These are phyloP conservation scores for Melitaea cinxia DNA, from an alignment of 1,140 invertebrate genomes.

Conservation along the genomic window DNA sequence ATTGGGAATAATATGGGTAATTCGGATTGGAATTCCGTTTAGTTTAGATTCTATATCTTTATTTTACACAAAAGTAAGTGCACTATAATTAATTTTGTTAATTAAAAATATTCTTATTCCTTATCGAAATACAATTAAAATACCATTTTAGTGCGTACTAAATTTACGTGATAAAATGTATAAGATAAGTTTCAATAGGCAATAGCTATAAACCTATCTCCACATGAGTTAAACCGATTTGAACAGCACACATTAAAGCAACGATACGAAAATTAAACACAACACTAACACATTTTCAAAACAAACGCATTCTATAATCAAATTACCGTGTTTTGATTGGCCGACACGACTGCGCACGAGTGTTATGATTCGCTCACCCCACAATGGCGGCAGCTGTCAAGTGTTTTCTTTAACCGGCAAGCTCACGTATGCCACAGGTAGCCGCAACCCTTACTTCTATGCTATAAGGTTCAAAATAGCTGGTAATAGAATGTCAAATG, in stretches of 20 bases:
- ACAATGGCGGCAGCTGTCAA: constrained; percentile 69
- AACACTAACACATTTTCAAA: constrained; percentile 42
- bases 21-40: no score
- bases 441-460: constrained; percentile 19
- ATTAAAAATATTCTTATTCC: no score
- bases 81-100: no score
- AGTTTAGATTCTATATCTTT: no score
- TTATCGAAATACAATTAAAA: no score
- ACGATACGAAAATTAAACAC: constrained; percentile 35
- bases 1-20: neutral
- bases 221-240: no score
- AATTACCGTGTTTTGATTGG: constrained; percentile 77
- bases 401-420: constrained; percentile 61
- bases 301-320: constrained; percentile 62
- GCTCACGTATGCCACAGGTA: constrained; percentile 5
- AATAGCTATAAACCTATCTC: no score
- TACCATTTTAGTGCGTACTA: no score
- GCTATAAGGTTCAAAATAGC: constrained; percentile 36
- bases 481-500: constrained; percentile 38
- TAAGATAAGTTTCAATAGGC: no score
- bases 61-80: no score
- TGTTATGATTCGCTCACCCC: constrained; percentile 60
- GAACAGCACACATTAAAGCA: neutral
- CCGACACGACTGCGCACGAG: constrained; percentile 52
- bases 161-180: no score